Evolutionary conservation across 2,113 vertebrate genomes (phyloP), one percentile per base, ranked within the genome.

Genomic region (Pelvicachromis taeniatus): DNA sequence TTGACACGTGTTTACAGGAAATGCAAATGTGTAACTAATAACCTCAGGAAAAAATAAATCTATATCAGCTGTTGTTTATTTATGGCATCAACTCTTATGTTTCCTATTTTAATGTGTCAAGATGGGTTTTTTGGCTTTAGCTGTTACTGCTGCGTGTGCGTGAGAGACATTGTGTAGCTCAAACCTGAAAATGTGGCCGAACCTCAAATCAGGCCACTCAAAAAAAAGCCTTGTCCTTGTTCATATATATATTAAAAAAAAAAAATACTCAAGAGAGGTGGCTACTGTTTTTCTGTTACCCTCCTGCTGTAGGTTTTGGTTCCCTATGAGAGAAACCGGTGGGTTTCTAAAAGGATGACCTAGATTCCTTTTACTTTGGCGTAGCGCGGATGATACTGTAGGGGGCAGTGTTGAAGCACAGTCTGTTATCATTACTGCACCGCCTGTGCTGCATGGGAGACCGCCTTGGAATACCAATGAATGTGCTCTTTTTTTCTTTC

Each of bases 391-490:
- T 50, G 23, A 6, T 79, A 65, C 95, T 92, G 88, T 90, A 94
- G 95, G 95, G 92, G 95, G 94, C 92, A 87, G 89, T 94, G 90
- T 94, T 92, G 92, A 78, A 87, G 80, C 78, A 79, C 65, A 40
- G 58, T 83, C 13, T 26, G 38, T 38, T 23, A 14, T 26, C 23
- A 10, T 33, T 1, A 63, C 85, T 81, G 80, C 88, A 83, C 79
- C 1, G 80, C 55, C 79, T 80, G 55, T 88, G 95, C 95, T 96
- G 95, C 96, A 96, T 94, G 94, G 85, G 83, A 94, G 94, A 93
- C 89, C 75, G 77, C 93, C 89, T 83, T 81, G 42, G 96, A 95
- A 96, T 96, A 96, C 95, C 92, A 96, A 96, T 96, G 93, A 89
- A 84, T 80, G 29, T 55, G 19, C 55, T 55, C 54, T 84, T 29